Evolutionary conservation across 2,888 invertebrate genomes (phyloP).

Genomic region (Hemithea aestivaria): DNA sequence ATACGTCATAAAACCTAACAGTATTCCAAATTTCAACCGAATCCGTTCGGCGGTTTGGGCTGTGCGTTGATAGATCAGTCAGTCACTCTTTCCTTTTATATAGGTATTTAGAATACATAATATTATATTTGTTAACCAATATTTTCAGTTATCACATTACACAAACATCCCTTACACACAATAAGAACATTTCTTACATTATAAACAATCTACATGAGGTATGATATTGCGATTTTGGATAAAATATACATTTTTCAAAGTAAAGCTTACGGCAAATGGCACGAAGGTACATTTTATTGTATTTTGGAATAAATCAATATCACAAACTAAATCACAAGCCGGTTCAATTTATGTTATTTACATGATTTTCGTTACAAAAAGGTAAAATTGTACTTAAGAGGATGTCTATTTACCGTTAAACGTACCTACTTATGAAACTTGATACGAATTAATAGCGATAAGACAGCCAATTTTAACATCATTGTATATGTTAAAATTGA

Average conservation of each 20-base stretch:
- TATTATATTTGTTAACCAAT: conserved; percentile 1
- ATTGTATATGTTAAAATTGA: too few species aligned
- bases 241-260: conserved; percentile 18
- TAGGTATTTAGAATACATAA: too few species aligned
- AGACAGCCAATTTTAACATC: conserved; percentile 28
- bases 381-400: too few species aligned
- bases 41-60: too few species aligned
- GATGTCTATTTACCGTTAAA: too few species aligned
- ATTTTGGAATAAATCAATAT: conserved; percentile 27
- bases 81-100: too few species aligned
- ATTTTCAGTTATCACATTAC: conserved; percentile 24
- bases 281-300: conserved; percentile 28
- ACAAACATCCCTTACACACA: conserved; percentile 22
- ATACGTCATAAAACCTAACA: too few species aligned
- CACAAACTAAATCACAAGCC: conserved; percentile 34
- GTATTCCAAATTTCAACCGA: too few species aligned
- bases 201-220: conserved; percentile 23
- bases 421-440: too few species aligned
- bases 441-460: too few species aligned
- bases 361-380: too few species aligned
- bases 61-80: too few species aligned
- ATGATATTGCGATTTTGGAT: conserved; percentile 14
- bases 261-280: conserved; percentile 34
- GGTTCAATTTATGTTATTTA: conserved; percentile 31
- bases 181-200: conserved; percentile 22